A percentile compares a stretch with the other conserved stretches of the same genome.
Evolutionary conservation across 1,140 invertebrate species (phyloP).

Genomic region (Sycophaga agraensis): DNA sequence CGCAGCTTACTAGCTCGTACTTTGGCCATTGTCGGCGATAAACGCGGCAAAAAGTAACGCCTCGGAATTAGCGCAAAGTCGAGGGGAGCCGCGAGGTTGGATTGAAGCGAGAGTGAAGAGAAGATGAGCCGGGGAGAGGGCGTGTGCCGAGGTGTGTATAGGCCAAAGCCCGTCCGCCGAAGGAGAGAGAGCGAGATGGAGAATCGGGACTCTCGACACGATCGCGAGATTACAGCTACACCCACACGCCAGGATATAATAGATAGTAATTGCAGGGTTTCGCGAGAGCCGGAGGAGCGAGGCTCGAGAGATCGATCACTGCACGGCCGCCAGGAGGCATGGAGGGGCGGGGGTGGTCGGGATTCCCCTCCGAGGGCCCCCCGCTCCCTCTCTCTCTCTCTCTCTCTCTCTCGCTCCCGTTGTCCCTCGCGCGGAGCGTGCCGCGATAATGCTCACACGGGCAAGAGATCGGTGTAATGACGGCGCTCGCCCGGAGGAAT

Average conservation of each 20-base stretch:
- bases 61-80: too few relatives aligned
- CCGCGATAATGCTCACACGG: slow-evolving; percentile 34
- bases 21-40: too few relatives aligned
- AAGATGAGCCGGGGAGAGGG: too few relatives aligned
- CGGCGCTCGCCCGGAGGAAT: slow-evolving; percentile 23
- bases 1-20: too few relatives aligned
- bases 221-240: slow-evolving; percentile 30
- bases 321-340: slow-evolving; percentile 13
- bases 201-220: slow-evolving; percentile 12
- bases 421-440: slow-evolving; percentile 19
- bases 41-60: too few relatives aligned
- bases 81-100: too few relatives aligned
- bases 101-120: too few relatives aligned
- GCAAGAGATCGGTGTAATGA: slow-evolving; percentile 36
- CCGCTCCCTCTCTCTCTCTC: too few relatives aligned
- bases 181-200: neutral
- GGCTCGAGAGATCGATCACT: slow-evolving; percentile 27
- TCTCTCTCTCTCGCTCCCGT: too few relatives aligned
- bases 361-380: too few relatives aligned
- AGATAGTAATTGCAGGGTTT: slow-evolving; percentile 46
- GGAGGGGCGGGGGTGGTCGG: neutral
- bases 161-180: too few relatives aligned
- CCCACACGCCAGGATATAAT: slow-evolving; percentile 41
- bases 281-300: slow-evolving; percentile 31
- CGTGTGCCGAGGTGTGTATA: too few relatives aligned